Evolutionary conservation across 2,113 vertebrate species (phyloP).

Genomic region (Pterocles burchelli): DNA sequence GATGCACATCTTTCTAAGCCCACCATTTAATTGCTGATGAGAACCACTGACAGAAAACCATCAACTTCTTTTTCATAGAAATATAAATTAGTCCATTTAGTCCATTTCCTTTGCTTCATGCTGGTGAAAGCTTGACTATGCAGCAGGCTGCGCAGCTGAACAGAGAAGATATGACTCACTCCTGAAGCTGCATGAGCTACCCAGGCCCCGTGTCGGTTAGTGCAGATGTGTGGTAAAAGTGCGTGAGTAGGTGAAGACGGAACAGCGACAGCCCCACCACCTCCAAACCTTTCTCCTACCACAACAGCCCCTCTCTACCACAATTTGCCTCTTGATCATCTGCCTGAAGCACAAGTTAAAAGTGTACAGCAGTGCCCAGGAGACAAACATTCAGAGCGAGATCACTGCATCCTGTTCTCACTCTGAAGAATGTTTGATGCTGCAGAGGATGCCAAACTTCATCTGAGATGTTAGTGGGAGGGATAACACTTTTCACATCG

Average conservation of each 20-base stretch:
- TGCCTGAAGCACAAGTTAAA: neutral
- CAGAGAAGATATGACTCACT: conserved; percentile 29
- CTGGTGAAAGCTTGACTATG: neutral
- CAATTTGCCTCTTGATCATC: neutral
- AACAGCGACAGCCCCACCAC: neutral
- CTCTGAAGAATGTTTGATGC: neutral
- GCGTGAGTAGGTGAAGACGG: neutral
- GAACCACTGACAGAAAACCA: neutral
- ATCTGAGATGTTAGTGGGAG: neutral
- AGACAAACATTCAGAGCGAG: neutral
- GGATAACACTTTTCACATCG: neutral
- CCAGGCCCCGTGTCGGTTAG: neutral
- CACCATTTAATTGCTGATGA: neutral
- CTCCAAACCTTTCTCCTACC: neutral
- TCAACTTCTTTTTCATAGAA: neutral
- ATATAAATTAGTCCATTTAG: neutral
- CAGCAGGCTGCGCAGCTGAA: neutral
- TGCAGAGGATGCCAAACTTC: neutral
- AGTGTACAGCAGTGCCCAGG: neutral
- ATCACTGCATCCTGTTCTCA: neutral
- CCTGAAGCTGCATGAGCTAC: neutral
- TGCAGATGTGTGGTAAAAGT: neutral
- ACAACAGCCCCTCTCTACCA: neutral
- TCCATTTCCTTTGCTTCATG: neutral
- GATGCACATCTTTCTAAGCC: neutral